These are phyloP conservation scores for Acinonyx jubatus DNA, from an alignment of 2,113 vertebrate species.

Conservation along the genomic window DNA sequence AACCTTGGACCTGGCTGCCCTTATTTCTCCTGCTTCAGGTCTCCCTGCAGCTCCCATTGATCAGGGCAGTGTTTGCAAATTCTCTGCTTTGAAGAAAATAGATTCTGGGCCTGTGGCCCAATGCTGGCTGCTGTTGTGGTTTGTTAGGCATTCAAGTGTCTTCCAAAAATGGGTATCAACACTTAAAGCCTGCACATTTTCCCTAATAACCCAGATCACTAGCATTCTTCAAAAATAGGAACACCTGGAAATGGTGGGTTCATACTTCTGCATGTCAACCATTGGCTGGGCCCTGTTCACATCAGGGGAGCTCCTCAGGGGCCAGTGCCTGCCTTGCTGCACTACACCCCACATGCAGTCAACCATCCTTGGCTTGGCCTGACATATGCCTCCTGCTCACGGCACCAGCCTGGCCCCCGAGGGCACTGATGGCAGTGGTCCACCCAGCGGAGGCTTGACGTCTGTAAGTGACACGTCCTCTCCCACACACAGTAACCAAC, in stretches of 20 bases:
- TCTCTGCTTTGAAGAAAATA: neutral
- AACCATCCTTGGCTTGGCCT: neutral
- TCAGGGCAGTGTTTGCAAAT: neutral
- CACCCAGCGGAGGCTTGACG: neutral
- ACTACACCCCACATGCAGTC: neutral
- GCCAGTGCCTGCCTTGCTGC: neutral
- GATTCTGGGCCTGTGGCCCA: neutral
- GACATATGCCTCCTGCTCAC: neutral
- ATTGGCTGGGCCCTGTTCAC: neutral
- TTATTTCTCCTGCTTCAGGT: neutral
- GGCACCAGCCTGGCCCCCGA: neutral
- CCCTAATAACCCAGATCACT: neutral
- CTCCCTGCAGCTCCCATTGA: neutral
- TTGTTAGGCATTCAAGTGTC: neutral
- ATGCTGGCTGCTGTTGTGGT: neutral
- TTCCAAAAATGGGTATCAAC: neutral
- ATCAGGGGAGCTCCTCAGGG: neutral
- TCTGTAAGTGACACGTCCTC: neutral
- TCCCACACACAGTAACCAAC: neutral
- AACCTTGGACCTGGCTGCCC: too few relatives aligned
- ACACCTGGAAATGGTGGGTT: neutral
- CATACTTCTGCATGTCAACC: neutral
- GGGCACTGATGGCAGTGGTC: neutral
- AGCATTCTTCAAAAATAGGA: neutral
- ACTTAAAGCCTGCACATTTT: neutral